Conservation (phyloP, 2,113 vertebrate species). For the Oreamnos americanus region DNA sequence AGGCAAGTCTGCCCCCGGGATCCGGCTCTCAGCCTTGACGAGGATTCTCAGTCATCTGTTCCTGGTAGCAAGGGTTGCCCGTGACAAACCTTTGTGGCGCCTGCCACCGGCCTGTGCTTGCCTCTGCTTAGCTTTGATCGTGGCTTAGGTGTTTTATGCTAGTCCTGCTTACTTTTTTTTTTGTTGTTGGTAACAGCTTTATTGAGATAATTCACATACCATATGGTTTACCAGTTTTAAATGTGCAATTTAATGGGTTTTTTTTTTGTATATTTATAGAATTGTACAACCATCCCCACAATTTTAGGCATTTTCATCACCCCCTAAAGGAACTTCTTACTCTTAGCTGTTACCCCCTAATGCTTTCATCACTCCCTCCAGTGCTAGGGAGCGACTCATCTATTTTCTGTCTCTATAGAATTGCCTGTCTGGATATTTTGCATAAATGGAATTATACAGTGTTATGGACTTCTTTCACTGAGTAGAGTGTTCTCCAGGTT, state of each 20-base stretch:
- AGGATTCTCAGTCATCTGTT: not conserved
- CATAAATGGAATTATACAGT: not conserved
- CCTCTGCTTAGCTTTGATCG: not conserved
- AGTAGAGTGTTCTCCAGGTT: not conserved
- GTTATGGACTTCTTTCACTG: not conserved
- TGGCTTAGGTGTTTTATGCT: not conserved
- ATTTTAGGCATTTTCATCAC: not conserved
- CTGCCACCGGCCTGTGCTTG: not conserved
- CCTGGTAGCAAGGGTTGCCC: not conserved
- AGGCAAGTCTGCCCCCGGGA: not conserved
- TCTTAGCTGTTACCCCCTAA: not conserved
- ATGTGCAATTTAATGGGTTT: not conserved
- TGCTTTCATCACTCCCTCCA: not conserved
- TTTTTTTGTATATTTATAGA: not conserved
- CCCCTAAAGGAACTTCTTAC: not conserved
- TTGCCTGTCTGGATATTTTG: not conserved
- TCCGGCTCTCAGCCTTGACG: not conserved
- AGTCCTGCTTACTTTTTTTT: not conserved
- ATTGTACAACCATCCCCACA: not conserved
- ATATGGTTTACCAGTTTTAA: not conserved
- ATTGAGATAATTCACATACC: not conserved
- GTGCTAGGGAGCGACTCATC: not conserved
- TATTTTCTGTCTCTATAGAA: not conserved
- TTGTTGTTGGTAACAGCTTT: not conserved
- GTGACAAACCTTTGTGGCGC: not conserved